Conservation (phyloP, 1,140 invertebrate species). For the Meloidogyne exigua region DNA sequence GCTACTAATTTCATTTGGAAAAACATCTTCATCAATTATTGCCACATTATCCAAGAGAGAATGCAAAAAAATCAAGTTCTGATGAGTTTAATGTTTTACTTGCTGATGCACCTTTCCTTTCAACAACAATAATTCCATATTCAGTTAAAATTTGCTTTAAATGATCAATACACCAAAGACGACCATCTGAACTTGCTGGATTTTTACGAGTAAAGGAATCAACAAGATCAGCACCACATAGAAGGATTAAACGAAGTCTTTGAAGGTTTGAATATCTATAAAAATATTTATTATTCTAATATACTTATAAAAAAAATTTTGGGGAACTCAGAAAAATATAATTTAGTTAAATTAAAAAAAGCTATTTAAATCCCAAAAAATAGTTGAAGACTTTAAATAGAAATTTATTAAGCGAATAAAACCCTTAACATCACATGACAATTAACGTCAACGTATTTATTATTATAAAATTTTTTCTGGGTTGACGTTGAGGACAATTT, state of each 20-base stretch:
- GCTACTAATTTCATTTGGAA: conserved; percentile 51
- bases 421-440: too few species aligned
- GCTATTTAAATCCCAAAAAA: too few species aligned
- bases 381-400: too few species aligned
- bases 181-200: conserved; percentile 38
- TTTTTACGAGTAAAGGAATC: conserved; percentile 48
- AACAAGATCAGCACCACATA: conserved; percentile 55
- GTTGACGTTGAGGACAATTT: too few species aligned
- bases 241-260: conserved; percentile 31
- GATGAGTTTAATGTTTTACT: conserved; percentile 29
- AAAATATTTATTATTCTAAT: background rate
- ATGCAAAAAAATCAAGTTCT: conserved; percentile 13
- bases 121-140: conserved; percentile 47
- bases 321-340: too few species aligned
- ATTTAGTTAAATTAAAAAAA: too few species aligned
- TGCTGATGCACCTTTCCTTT: conserved; percentile 35
- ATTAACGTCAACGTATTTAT: too few species aligned
- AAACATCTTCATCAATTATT: conserved; percentile 36
- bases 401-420: too few species aligned
- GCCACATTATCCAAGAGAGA: conserved; percentile 10
- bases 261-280: conserved; percentile 17
- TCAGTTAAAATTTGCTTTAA: conserved; percentile 45
- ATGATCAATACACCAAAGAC: conserved; percentile 43
- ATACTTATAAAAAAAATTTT: too few species aligned
- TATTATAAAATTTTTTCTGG: too few species aligned